phyloP scores from a whole-genome alignment of 2,797 vertebrate genomes.

The Potorous gilbertii region DNA sequence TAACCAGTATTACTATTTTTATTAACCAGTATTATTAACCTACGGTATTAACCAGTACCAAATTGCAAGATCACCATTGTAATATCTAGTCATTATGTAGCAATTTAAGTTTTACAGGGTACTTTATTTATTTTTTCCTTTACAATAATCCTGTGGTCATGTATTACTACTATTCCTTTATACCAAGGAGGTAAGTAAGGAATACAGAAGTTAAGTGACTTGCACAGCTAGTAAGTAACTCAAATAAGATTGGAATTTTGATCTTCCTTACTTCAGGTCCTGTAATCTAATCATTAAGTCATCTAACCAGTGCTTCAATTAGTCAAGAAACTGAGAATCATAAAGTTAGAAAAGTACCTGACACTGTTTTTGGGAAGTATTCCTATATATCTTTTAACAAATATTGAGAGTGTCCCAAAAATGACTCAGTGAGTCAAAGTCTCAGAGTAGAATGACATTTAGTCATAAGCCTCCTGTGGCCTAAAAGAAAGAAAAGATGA shows the following conservation, averaged over 20 bases:
- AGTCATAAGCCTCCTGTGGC: neutral
- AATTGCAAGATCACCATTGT: neutral
- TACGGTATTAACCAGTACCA: neutral
- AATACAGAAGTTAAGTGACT: neutral
- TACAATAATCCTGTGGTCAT: neutral
- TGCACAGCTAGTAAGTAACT: neutral
- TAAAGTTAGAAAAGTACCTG: neutral
- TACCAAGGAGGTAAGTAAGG: conserved; percentile 20
- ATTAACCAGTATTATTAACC: too few species aligned
- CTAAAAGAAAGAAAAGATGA: neutral
- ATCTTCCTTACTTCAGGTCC: neutral
- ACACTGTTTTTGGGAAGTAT: neutral
- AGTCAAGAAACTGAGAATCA: neutral
- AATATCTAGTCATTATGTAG: neutral
- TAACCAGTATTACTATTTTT: too few species aligned
- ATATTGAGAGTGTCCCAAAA: neutral
- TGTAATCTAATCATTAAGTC: neutral
- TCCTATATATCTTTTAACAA: neutral
- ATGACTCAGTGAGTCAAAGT: neutral
- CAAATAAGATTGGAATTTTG: neutral
- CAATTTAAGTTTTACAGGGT: neutral
- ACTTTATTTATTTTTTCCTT: conserved; percentile 23
- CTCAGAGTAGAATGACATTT: neutral
- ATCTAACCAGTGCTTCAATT: neutral
- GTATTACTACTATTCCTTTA: neutral